These are phyloP conservation scores for Notothenia coriiceps DNA, from an alignment of 2,113 vertebrate species.

Conservation along the genomic window DNA sequence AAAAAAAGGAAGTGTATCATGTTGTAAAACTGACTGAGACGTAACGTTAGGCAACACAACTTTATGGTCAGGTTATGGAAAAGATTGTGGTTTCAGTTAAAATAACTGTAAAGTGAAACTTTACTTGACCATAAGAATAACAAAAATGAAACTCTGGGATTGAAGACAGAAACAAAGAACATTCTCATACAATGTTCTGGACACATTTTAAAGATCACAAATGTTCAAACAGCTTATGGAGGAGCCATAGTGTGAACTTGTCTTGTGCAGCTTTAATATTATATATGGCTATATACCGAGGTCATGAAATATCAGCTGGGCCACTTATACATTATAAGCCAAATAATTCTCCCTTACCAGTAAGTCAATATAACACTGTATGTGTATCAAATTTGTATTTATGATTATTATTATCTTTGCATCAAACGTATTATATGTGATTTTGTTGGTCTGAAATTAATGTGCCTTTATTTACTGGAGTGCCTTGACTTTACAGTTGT, in stretches of 20 bases:
- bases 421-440: background rate
- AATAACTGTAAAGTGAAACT: no score
- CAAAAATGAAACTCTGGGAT: no score
- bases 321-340: constrained; percentile 9
- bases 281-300: background rate
- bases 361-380: background rate
- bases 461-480: constrained; percentile 29
- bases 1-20: no score
- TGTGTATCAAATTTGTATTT: constrained; percentile 20
- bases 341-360: background rate
- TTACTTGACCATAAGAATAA: no score
- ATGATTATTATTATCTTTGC: constrained; percentile 20
- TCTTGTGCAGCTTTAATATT: constrained; percentile 22
- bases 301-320: background rate
- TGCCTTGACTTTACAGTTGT: constrained; percentile 17
- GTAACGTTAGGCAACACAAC: no score
- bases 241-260: background rate
- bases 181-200: background rate
- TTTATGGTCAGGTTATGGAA: no score
- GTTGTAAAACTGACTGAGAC: no score
- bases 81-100: no score
- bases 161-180: no score
- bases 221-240: background rate
- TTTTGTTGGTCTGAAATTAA: constrained; percentile 16
- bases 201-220: background rate